phyloP scores from a whole-genome alignment of 2,113 vertebrate genomes.

The Macquaria ambigua region DNA sequence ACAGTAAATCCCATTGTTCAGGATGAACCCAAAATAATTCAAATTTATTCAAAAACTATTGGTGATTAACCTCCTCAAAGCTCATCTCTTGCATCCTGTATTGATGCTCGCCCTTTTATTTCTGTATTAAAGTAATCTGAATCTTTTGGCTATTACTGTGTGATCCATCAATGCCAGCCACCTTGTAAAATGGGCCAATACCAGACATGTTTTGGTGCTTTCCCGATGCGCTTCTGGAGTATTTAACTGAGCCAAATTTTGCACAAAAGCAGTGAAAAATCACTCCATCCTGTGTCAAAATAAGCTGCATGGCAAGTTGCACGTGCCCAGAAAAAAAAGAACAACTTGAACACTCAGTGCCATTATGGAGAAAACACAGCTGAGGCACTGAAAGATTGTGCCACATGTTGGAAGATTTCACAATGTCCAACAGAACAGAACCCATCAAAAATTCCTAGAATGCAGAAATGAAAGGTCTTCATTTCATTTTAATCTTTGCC shows the following conservation, averaged over 20 bases:
- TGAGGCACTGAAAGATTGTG: not conserved
- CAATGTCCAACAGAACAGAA: conserved; percentile 23
- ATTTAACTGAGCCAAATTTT: conserved; percentile 17
- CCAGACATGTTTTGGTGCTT: not conserved
- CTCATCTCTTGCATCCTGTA: not conserved
- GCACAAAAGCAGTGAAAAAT: conserved; percentile 18
- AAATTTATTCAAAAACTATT: not conserved
- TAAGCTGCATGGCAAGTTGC: not conserved
- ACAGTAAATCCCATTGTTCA: not conserved
- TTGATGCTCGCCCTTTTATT: not conserved
- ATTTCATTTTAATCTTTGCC: conserved; percentile 12
- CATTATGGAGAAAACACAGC: conserved; percentile 21
- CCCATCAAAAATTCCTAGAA: conserved; percentile 19
- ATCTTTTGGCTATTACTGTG: not conserved
- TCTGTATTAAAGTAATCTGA: not conserved
- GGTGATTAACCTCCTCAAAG: not conserved
- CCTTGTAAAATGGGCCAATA: conserved; percentile 10
- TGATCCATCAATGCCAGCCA: conserved; percentile 16
- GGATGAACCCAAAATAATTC: not conserved
- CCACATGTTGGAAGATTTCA: not conserved
- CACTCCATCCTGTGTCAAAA: not conserved
- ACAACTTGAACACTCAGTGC: not conserved
- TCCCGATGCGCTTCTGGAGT: not conserved
- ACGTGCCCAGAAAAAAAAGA: not conserved
- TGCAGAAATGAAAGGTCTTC: conserved; percentile 26